Evolutionary conservation across 1,140 invertebrate species (phyloP).

Genomic region (Geopemphigus sp.): DNA sequence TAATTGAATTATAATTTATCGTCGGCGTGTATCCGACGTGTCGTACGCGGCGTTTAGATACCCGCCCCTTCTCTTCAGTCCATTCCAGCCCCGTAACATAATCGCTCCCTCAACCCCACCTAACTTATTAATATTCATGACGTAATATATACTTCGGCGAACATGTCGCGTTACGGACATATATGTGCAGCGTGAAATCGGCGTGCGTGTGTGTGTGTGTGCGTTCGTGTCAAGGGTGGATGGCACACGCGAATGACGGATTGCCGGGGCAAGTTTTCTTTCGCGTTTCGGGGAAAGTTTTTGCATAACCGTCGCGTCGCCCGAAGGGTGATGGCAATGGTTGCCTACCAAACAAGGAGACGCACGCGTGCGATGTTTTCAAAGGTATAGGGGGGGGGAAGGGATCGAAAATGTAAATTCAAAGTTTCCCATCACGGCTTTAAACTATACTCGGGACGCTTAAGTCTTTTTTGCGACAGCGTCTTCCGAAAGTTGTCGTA

Average conservation of each 20-base stretch:
- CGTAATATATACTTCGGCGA: slow-evolving; percentile 10
- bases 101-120: not conserved
- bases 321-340: too few species aligned
- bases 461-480: too few species aligned
- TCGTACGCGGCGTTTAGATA: too few species aligned
- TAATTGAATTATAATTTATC: slow-evolving; percentile 2
- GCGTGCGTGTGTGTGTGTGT: too few species aligned
- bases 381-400: too few species aligned
- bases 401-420: slow-evolving; percentile 32
- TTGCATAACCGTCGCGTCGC: slow-evolving; percentile 24
- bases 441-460: too few species aligned
- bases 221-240: too few species aligned
- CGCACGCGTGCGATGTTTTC: not conserved
- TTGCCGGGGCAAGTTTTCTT: slow-evolving; percentile 37
- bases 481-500: too few species aligned
- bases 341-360: not conserved
- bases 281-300: slow-evolving; percentile 21
- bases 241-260: slow-evolving; percentile 3
- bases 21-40: not conserved
- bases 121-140: slow-evolving; percentile 3
- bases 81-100: too few species aligned
- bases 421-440: too few species aligned
- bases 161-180: not conserved
- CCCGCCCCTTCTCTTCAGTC: too few species aligned
- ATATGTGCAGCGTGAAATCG: not conserved